Percentiles rank a stretch among this genome's conserved stretches.
Conservation (phyloP, 2,113 vertebrate species). For the human region DNA sequence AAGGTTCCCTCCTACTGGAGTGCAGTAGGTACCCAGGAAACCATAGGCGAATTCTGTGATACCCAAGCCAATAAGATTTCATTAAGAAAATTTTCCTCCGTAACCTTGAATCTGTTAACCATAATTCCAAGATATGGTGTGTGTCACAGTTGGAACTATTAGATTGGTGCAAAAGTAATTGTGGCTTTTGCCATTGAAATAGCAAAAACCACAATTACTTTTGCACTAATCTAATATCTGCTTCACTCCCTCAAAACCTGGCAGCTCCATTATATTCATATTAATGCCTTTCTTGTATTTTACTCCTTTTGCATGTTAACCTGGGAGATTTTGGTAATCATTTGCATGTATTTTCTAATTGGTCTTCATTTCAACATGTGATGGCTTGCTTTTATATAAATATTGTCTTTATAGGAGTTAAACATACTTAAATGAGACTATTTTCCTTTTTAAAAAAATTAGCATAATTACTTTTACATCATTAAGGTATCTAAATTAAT, state of each 20-base stretch:
- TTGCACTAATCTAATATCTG: too few relatives aligned
- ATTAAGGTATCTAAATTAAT: neutral
- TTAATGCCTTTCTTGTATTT: neutral
- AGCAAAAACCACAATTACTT: too few relatives aligned
- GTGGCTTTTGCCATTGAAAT: too few relatives aligned
- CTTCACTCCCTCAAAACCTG: neutral
- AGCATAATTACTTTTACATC: neutral
- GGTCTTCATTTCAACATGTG: neutral
- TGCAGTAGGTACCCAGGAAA: neutral
- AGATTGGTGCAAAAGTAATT: too few relatives aligned
- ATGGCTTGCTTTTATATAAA: neutral
- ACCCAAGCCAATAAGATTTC: neutral
- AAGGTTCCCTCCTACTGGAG: neutral
- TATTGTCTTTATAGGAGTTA: neutral
- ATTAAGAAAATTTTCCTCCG: neutral
- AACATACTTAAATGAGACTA: neutral
- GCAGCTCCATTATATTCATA: neutral
- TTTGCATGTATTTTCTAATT: neutral
- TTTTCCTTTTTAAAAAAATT: neutral
- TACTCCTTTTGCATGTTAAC: neutral
- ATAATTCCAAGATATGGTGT: accelerated
- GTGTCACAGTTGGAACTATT: neutral
- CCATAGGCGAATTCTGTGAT: neutral
- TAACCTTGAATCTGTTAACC: neutral
- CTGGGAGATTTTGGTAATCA: neutral